phyloP scores from a whole-genome alignment of 2,113 vertebrate genomes.

The Sturnira hondurensis region DNA sequence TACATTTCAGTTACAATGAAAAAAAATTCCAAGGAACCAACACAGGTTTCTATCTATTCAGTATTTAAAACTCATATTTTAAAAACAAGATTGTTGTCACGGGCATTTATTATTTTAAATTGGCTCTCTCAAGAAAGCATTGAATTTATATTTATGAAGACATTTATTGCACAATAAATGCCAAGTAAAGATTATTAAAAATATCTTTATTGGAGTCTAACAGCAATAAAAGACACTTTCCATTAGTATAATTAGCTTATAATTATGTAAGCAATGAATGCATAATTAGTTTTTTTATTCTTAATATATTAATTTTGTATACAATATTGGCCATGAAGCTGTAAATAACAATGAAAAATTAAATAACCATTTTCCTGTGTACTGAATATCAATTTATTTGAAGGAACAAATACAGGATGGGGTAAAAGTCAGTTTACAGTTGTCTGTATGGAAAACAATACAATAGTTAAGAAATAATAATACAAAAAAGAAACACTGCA shows the following conservation, averaged over 20 bases:
- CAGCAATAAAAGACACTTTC: slow-evolving; percentile 49
- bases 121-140: slow-evolving; percentile 45
- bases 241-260: slow-evolving; percentile 63
- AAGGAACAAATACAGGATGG: background rate
- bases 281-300: slow-evolving; percentile 63
- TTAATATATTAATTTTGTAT: slow-evolving; percentile 52
- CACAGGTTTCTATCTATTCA: slow-evolving; percentile 8
- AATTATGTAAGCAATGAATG: slow-evolving; percentile 67
- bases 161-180: slow-evolving; percentile 65
- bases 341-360: slow-evolving; percentile 67
- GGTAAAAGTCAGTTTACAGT: background rate
- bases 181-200: slow-evolving; percentile 60
- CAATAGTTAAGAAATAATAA: background rate
- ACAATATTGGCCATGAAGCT: slow-evolving; percentile 26
- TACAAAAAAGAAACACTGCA: background rate
- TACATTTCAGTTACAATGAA: background rate
- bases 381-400: slow-evolving; percentile 14
- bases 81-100: slow-evolving; percentile 54
- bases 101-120: slow-evolving; percentile 60
- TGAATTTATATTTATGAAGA: slow-evolving; percentile 66
- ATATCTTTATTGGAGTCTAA: slow-evolving; percentile 61
- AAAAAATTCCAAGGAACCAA: background rate
- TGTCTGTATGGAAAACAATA: background rate
- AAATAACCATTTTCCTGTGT: slow-evolving; percentile 18
- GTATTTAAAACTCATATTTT: slow-evolving; percentile 63